These are phyloP conservation scores for Scotopteryx bipunctaria DNA, from an alignment of 2,888 invertebrate genomes.

Conservation along the genomic window DNA sequence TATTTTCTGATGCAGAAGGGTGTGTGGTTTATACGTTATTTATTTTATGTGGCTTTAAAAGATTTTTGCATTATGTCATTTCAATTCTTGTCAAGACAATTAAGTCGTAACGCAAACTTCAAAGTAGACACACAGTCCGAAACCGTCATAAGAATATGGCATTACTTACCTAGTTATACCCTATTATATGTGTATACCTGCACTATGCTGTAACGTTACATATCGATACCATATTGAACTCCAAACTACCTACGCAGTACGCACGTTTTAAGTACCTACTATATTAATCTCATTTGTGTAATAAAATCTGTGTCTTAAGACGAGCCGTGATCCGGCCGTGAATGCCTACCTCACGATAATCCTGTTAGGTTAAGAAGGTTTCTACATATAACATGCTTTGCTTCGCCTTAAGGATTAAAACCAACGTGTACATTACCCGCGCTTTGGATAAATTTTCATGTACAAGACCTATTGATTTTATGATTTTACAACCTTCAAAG, in stretches of 20 bases:
- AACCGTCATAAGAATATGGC: no score
- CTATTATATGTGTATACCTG: no score
- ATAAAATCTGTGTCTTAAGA: conserved; percentile 82
- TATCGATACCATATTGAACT: not conserved
- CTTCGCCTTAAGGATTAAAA: conserved; percentile 87
- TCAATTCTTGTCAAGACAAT: no score
- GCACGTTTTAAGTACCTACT: conserved; percentile 60
- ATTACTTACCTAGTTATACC: not conserved
- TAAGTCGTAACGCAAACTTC: no score
- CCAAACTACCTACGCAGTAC: conserved; percentile 33
- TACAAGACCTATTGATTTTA: conserved; percentile 45
- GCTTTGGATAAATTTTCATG: conserved; percentile 39
- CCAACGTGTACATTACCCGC: conserved; percentile 71
- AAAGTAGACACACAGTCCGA: no score
- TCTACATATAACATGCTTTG: conserved; percentile 88
- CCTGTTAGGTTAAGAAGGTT: conserved; percentile 89
- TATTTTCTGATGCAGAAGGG: conserved; percentile 22
- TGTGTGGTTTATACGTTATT: not conserved
- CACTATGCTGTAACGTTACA: not conserved
- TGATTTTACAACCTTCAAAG: conserved; percentile 5
- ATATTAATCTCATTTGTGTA: conserved; percentile 82
- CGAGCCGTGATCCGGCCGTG: conserved; percentile 82
- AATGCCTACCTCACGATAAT: conserved; percentile 86
- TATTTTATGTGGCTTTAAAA: not conserved
- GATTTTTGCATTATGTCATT: no score